Evolutionary conservation across 2,888 invertebrate genomes (phyloP), one percentile per base, ranked within the genome.

Genomic region (Crocallis elinguaria): DNA sequence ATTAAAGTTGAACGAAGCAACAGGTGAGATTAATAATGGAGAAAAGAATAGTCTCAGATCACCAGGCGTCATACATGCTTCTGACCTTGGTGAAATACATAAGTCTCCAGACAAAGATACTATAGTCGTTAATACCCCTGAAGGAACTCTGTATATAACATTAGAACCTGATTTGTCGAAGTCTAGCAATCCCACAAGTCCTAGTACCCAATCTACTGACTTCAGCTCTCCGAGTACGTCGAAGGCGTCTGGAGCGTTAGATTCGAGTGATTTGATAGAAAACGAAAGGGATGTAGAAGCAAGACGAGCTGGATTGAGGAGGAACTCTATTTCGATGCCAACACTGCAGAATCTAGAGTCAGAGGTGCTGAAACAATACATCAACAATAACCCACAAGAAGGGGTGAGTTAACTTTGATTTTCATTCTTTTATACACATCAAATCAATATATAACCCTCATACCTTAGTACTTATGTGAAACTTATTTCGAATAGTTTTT

Each of bases 251-350:
- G 86, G 81, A 3, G 83, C 79, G 1, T 60, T 62, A 29, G 88
- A 88, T 21, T 84, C 86, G 0, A 74, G 67, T 46, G 74, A 75
- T 25, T 27, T 87, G 64, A 85, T 88, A 56, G 69, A 70, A 17
- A 77, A 73, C 19, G 88, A 90, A 56, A 68, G 56, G 46, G 77
- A 77, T 8, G 66, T 75, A 29, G 84, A 81, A 29, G 69, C 75
- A 52, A 82, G 86, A 49, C 75, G 70, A 53, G 76, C 77, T 3
- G 82, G 79, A 41, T 74, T 94, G 42, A 90, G 95, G 41, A 93
- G 95, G 62, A 95, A 95, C 64, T 95, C 95, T 1, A 94, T 95
- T 57, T 96, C 96, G 1, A 92, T 96, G 91, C 96, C 96, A 2
- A 92, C 93, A 62, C 86, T 96, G 51, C 94, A 95, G 71, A 94